These are phyloP conservation scores for Halictus ligatus DNA, from an alignment of 2,888 invertebrate genomes.

Conservation along the genomic window DNA sequence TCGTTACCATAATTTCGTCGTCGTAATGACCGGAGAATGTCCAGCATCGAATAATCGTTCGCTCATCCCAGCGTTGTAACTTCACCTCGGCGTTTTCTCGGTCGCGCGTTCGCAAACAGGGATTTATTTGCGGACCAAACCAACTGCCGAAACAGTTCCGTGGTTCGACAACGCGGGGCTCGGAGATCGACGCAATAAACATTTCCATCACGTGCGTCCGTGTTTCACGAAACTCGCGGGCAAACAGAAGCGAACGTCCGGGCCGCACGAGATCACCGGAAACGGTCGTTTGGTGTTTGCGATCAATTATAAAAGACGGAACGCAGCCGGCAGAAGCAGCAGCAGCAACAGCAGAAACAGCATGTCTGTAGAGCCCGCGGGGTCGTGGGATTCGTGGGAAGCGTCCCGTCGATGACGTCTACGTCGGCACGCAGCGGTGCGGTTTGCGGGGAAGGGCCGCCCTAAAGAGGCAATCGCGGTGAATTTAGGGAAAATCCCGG, in stretches of 20 bases:
- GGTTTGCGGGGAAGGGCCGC: conserved; percentile 5
- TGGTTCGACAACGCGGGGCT: background rate
- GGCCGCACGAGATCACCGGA: background rate
- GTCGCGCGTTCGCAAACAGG: background rate
- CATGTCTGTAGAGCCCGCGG: background rate
- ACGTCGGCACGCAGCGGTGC: conserved; percentile 15
- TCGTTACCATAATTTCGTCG: too few species aligned
- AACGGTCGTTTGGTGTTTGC: conserved; percentile 22
- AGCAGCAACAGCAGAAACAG: background rate
- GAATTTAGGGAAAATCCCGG: conserved; percentile 63
- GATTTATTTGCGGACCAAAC: background rate
- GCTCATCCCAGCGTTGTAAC: background rate
- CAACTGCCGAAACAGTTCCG: background rate
- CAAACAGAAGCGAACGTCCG: background rate
- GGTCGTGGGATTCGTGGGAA: background rate
- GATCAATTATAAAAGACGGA: conserved; percentile 34
- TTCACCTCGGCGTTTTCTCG: background rate
- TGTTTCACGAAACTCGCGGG: background rate
- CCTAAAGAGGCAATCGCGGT: conserved; percentile 56
- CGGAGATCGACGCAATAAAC: background rate
- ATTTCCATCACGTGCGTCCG: background rate
- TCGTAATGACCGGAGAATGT: background rate
- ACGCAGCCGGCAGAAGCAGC: background rate
- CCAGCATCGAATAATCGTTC: background rate
- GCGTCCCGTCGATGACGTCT: background rate